These are phyloP conservation scores for Hydrozoanthus gracilis DNA, from an alignment of 92 coral and sea anemone genomes.

Conservation along the genomic window DNA sequence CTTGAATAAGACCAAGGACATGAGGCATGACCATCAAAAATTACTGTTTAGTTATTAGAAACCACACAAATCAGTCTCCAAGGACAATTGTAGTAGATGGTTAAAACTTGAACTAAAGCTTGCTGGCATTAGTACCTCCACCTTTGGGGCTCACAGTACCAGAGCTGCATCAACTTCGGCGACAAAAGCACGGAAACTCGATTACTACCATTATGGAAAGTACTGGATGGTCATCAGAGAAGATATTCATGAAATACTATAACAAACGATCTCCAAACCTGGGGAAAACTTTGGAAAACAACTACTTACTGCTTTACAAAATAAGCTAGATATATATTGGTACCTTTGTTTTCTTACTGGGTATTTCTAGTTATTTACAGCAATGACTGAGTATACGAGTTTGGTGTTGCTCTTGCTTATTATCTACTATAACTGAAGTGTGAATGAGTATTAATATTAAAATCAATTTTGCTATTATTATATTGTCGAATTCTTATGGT, in stretches of 20 bases:
- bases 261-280: constrained; percentile 2
- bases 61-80: constrained; percentile 32
- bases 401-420: no score
- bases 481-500: constrained; percentile 36
- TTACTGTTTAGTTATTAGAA: constrained; percentile 28
- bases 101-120: background rate
- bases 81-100: background rate
- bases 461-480: constrained; percentile 40
- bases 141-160: no score
- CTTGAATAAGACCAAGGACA: background rate
- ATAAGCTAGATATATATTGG: no score
- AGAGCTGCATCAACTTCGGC: constrained; percentile 36
- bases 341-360: no score
- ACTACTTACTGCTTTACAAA: no score
- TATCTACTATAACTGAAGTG: no score
- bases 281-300: background rate
- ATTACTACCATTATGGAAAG: no score
- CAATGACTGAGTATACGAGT: no score
- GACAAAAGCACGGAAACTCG: constrained; percentile 21
- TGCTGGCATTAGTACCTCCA: constrained; percentile 1
- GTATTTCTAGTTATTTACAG: no score
- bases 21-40: constrained; percentile 9
- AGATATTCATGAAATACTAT: constrained; percentile 21
- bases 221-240: constrained; percentile 35
- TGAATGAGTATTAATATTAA: no score